A percentile compares a stretch with the other conserved stretches of the same genome.
Conservation (phyloP, 1,140 invertebrate genomes). For the Chelonus insularis region DNA sequence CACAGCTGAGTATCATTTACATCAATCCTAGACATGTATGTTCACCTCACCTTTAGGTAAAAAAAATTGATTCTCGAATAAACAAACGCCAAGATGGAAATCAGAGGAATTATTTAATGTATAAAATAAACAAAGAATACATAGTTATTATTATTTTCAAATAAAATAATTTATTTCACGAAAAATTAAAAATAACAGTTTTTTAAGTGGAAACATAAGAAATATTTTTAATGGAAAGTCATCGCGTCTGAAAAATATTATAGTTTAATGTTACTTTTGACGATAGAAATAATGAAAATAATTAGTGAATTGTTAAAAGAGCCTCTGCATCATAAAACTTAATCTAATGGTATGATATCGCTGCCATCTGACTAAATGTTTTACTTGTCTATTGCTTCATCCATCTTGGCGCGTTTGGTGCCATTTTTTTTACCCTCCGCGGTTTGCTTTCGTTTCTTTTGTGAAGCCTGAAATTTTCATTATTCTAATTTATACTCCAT, state of each 20-base stretch:
- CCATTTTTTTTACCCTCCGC: constrained; percentile 60
- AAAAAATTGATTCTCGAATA: constrained; percentile 8
- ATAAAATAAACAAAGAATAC: constrained; percentile 34
- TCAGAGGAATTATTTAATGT: constrained; percentile 36
- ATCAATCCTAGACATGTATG: constrained; percentile 8
- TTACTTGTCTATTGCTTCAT: constrained; percentile 58
- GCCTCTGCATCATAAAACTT: constrained; percentile 27
- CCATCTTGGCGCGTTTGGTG: constrained; percentile 57
- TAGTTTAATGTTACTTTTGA: constrained; percentile 23
- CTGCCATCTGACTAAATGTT: constrained; percentile 35
- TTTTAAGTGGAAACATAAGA: constrained; percentile 21
- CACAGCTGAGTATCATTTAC: not conserved
- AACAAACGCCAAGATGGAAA: constrained; percentile 40
- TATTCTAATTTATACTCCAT: constrained; percentile 46
- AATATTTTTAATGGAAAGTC: constrained; percentile 10
- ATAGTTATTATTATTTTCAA: constrained; percentile 17
- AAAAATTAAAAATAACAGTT: constrained; percentile 27
- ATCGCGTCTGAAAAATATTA: constrained; percentile 12
- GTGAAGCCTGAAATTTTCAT: constrained; percentile 58
- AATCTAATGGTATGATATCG: constrained; percentile 27
- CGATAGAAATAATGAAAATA: constrained; percentile 23
- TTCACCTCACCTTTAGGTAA: constrained; percentile 1
- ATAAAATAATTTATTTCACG: constrained; percentile 34
- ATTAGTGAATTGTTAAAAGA: constrained; percentile 8
- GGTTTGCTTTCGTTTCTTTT: constrained; percentile 59